Evolutionary conservation across 2,797 vertebrate genomes (phyloP).

Genomic region (Aselliscus stoliczkanus): DNA sequence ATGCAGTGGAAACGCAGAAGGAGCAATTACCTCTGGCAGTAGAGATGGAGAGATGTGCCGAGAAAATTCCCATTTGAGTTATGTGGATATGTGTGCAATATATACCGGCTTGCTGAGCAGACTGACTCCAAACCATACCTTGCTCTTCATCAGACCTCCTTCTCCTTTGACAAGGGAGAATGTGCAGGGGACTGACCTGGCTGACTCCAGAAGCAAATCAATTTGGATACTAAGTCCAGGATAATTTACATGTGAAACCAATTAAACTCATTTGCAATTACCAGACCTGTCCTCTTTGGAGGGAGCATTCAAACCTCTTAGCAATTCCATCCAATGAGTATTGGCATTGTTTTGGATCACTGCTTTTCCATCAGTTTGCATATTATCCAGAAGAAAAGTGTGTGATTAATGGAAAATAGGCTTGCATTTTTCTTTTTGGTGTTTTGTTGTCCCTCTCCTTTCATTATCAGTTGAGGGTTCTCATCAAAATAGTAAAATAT

Average conservation of each 20-base stretch:
- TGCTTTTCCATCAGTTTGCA: background rate
- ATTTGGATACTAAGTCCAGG: background rate
- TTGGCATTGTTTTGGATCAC: slow-evolving; percentile 55
- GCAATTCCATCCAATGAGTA: slow-evolving; percentile 30
- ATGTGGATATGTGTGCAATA: fast-evolving
- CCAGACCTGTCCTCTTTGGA: slow-evolving; percentile 28
- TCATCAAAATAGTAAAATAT: slow-evolving; percentile 7
- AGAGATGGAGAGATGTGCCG: background rate
- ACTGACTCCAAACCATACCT: background rate
- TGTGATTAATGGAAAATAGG: slow-evolving; percentile 42
- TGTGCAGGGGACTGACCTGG: background rate
- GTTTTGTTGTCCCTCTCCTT: background rate
- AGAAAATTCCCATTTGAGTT: background rate
- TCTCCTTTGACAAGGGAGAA: background rate
- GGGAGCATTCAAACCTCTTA: background rate
- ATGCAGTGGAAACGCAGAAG: background rate
- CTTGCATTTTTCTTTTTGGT: background rate
- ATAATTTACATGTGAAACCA: slow-evolving; percentile 52
- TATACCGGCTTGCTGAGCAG: background rate
- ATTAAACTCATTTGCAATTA: slow-evolving; percentile 63
- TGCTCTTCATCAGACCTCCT: background rate
- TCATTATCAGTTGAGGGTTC: background rate
- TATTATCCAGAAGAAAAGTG: slow-evolving; percentile 33
- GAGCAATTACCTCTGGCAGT: background rate
- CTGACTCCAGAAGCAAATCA: background rate